A percentile compares a stretch with the other conserved stretches of the same genome.
phyloP scores from a whole-genome alignment of 2,797 vertebrate species.

The Loriculus beryllinus region DNA sequence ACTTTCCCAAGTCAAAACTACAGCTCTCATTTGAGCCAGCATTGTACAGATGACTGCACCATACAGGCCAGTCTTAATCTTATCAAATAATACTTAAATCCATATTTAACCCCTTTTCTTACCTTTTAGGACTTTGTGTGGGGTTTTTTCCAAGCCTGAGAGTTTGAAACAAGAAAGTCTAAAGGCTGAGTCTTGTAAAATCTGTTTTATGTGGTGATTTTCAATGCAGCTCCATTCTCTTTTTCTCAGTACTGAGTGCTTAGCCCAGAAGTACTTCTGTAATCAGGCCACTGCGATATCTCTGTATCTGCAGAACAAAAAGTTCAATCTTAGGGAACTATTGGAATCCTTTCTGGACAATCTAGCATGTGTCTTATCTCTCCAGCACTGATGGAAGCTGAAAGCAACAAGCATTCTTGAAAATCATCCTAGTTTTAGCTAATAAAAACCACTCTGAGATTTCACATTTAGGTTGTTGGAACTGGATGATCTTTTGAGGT shows the following conservation, averaged over 20 bases:
- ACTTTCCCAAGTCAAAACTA: not conserved
- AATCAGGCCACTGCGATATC: not conserved
- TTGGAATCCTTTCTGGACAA: not conserved
- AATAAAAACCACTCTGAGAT: not conserved
- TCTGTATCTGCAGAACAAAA: not conserved
- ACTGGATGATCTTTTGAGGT: not conserved
- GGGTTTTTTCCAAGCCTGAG: not conserved
- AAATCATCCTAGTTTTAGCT: not conserved
- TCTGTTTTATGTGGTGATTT: not conserved
- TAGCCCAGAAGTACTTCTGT: not conserved
- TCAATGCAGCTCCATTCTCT: not conserved
- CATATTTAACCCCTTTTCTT: not conserved
- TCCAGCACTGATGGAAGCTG: not conserved
- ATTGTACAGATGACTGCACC: not conserved
- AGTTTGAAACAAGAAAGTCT: not conserved
- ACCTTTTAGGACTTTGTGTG: not conserved
- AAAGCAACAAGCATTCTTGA: not conserved
- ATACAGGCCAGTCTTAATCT: not conserved
- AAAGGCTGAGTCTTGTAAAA: not conserved
- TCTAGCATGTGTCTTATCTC: fast-evolving
- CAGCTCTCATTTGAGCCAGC: not conserved
- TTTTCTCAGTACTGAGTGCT: not conserved
- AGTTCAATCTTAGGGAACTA: not conserved
- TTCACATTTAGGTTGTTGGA: not conserved
- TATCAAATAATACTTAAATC: not conserved